These are phyloP conservation scores for Bothrops alternatus DNA, from an alignment of 2,797 vertebrate genomes.

Conservation along the genomic window DNA sequence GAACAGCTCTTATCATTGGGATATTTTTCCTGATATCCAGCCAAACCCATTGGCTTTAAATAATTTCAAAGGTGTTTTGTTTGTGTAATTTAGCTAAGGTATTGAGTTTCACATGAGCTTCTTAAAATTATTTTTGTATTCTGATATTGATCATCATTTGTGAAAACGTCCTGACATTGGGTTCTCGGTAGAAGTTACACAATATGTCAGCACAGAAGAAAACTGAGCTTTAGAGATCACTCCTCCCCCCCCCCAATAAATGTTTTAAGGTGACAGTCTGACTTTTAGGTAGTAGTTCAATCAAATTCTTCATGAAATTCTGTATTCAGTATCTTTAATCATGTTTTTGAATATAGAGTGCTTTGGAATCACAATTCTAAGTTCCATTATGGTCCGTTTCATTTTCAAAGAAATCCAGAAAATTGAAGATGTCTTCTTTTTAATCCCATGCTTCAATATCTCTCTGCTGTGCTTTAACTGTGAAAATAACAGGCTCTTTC, in stretches of 20 bases:
- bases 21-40: not conserved
- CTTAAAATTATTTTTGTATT: not conserved
- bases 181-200: not conserved
- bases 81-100: not conserved
- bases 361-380: not conserved
- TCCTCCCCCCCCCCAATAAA: no score
- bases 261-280: not conserved
- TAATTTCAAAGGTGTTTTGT: not conserved
- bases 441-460: not conserved
- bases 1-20: not conserved
- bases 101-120: not conserved
- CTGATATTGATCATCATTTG: not conserved
- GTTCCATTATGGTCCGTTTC: conserved; percentile 4
- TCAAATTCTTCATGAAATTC: not conserved
- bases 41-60: not conserved
- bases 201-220: not conserved
- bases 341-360: not conserved
- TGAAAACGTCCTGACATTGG: not conserved
- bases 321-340: not conserved
- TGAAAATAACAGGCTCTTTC: conserved; percentile 12
- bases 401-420: conserved; percentile 24
- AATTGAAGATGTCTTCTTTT: not conserved
- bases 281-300: not conserved
- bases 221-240: not conserved
- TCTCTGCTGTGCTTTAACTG: not conserved